A percentile compares a stretch with the other conserved stretches of the same genome.
Evolutionary conservation across 2,797 vertebrate genomes (phyloP).

Genomic region (Acipenser ruthenus): DNA sequence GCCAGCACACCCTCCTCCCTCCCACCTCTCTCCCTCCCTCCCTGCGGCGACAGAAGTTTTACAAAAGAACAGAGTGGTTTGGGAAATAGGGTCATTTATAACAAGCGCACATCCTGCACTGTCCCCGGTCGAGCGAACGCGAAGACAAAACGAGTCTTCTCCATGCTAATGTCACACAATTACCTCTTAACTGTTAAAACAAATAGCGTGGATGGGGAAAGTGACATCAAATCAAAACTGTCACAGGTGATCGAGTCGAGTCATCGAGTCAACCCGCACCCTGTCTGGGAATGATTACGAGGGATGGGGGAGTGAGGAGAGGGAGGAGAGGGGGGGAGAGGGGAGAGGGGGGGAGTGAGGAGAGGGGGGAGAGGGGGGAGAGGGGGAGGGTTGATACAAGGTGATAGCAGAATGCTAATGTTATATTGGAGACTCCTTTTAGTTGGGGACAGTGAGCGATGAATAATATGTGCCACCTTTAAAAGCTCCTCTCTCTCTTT

Average conservation of each 20-base stretch:
- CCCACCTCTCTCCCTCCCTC: background rate
- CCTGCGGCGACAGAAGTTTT: slow-evolving; percentile 21
- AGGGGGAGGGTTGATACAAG: slow-evolving; percentile 59
- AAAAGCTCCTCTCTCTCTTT: slow-evolving; percentile 55
- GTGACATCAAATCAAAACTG: slow-evolving; percentile 98
- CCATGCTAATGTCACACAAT: slow-evolving; percentile 96
- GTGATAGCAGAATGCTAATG: slow-evolving; percentile 91
- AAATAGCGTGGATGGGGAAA: slow-evolving; percentile 90
- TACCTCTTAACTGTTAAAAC: slow-evolving; percentile 99
- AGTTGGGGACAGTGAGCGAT: slow-evolving; percentile 67
- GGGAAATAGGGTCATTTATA: slow-evolving; percentile 74
- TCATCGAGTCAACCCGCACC: slow-evolving; percentile 76
- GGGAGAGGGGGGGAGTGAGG: slow-evolving; percentile 34
- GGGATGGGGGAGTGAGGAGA: slow-evolving; percentile 40
- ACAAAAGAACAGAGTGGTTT: slow-evolving; percentile 45
- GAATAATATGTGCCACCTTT: slow-evolving; percentile 73
- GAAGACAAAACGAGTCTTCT: slow-evolving; percentile 66
- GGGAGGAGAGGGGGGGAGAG: slow-evolving; percentile 23
- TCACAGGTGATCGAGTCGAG: slow-evolving; percentile 99
- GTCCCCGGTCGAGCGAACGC: slow-evolving; percentile 58
- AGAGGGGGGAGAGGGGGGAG: slow-evolving; percentile 36
- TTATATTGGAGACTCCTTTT: slow-evolving; percentile 75
- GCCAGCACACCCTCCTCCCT: slow-evolving; percentile 4
- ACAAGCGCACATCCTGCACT: slow-evolving; percentile 56
- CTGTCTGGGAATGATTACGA: slow-evolving; percentile 52